A percentile compares a stretch with the other conserved stretches of the same genome.
Conservation (phyloP, 2,797 vertebrate genomes). For the Cyprinella venusta region DNA sequence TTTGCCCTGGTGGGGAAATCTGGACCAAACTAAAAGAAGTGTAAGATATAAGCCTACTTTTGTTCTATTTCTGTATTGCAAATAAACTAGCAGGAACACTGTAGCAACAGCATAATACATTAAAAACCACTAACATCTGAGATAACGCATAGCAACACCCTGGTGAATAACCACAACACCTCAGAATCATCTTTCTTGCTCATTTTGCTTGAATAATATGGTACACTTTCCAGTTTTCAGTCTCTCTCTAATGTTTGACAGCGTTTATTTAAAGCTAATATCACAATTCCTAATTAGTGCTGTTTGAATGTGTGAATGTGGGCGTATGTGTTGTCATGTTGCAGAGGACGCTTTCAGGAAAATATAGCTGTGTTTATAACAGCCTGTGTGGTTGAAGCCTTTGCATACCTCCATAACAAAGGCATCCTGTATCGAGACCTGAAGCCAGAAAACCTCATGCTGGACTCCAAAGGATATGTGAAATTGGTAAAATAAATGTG, state of each 20-base stretch:
- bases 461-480: slow-evolving; percentile 80
- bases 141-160: background rate
- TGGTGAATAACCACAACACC: background rate
- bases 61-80: background rate
- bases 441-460: slow-evolving; percentile 88
- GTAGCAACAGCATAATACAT: background rate
- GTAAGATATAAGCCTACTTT: slow-evolving; percentile 64
- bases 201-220: background rate
- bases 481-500: slow-evolving; percentile 75
- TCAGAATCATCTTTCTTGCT: background rate
- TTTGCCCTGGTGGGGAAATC: slow-evolving; percentile 83
- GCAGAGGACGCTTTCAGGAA: slow-evolving; percentile 84
- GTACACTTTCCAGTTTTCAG: background rate
- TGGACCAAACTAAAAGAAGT: slow-evolving; percentile 87
- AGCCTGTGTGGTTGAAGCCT: slow-evolving; percentile 85
- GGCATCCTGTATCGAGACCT: slow-evolving; percentile 86
- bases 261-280: background rate
- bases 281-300: background rate
- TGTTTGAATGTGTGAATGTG: slow-evolving; percentile 24
- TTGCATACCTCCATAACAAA: slow-evolving; percentile 82
- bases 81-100: background rate
- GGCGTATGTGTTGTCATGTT: slow-evolving; percentile 16
- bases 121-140: background rate
- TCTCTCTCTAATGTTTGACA: background rate
- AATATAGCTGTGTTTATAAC: slow-evolving; percentile 78